Percentiles rank a stretch among this genome's conserved stretches.
Conservation (phyloP, 1,140 invertebrate species). For the Trichonephila inaurata region DNA sequence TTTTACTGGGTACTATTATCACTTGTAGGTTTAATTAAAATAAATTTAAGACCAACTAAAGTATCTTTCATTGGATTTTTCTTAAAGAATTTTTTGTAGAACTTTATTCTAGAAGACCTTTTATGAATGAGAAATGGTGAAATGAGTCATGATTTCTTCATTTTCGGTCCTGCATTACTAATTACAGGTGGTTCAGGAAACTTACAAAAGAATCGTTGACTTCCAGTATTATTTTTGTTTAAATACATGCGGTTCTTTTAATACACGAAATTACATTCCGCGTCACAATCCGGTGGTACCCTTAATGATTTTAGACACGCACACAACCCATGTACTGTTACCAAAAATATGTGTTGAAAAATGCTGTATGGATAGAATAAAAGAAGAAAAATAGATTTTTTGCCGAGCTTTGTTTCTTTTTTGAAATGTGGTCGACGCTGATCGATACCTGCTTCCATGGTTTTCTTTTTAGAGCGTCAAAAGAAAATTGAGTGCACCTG, state of each 20-base stretch:
- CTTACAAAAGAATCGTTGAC: conserved; percentile 32
- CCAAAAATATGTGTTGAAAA: conserved; percentile 61
- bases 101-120: too few relatives aligned
- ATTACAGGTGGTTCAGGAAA: conserved; percentile 51
- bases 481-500: conserved; percentile 34
- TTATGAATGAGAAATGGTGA: too few relatives aligned
- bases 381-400: conserved; percentile 20
- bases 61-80: too few relatives aligned
- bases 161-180: conserved; percentile 13
- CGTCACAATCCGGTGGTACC: background rate
- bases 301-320: conserved; percentile 62
- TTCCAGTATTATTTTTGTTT: conserved; percentile 44
- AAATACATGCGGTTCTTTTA: conserved; percentile 39
- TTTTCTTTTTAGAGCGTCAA: conserved; percentile 9
- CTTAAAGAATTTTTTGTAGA: too few relatives aligned
- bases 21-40: too few relatives aligned
- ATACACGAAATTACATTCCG: conserved; percentile 50
- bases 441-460: conserved; percentile 10
- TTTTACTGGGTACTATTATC: too few relatives aligned
- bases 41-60: too few relatives aligned
- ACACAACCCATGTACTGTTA: conserved; percentile 40
- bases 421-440: conserved; percentile 10
- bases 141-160: background rate
- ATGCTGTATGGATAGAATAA: conserved; percentile 20
- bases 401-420: conserved; percentile 22